A percentile compares a stretch with the other conserved stretches of the same genome.
These are phyloP conservation scores for Choristoneura fumiferana DNA, from an alignment of 1,140 invertebrate species.

Conservation along the genomic window DNA sequence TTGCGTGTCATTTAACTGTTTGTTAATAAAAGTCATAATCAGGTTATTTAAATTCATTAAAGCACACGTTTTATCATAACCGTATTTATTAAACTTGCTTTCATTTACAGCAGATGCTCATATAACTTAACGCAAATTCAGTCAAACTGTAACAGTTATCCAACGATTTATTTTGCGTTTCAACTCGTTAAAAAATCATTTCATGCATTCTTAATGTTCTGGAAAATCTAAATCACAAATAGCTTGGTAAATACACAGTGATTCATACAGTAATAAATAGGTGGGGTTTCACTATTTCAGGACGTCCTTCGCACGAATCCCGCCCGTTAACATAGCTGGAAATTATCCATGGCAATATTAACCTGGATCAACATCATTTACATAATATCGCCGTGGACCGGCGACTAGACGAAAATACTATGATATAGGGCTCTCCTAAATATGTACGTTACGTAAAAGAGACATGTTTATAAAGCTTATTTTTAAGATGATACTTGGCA, in stretches of 20 bases:
- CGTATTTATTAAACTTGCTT: too few species aligned
- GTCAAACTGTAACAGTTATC: too few species aligned
- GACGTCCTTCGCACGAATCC: constrained; percentile 68
- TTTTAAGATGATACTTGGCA: too few species aligned
- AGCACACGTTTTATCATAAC: too few species aligned
- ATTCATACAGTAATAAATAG: constrained; percentile 62
- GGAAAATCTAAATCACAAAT: constrained; percentile 19
- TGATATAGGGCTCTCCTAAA: not conserved
- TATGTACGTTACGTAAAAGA: too few species aligned
- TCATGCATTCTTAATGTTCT: not conserved
- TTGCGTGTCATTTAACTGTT: too few species aligned
- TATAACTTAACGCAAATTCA: too few species aligned
- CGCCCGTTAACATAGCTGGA: constrained; percentile 57
- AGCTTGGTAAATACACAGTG: constrained; percentile 37
- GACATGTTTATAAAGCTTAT: not conserved
- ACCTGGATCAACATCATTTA: constrained; percentile 38
- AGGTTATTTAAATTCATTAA: too few species aligned
- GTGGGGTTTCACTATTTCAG: constrained; percentile 54
- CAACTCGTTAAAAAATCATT: too few species aligned
- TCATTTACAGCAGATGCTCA: too few species aligned
- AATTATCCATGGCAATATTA: constrained; percentile 48
- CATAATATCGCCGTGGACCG: constrained; percentile 26
- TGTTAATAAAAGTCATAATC: too few species aligned
- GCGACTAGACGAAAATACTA: constrained; percentile 1
- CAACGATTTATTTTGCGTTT: too few species aligned